Base-by-base conservation (phyloP, 2,888 invertebrate genomes). In the Allygus modestus region DNA sequence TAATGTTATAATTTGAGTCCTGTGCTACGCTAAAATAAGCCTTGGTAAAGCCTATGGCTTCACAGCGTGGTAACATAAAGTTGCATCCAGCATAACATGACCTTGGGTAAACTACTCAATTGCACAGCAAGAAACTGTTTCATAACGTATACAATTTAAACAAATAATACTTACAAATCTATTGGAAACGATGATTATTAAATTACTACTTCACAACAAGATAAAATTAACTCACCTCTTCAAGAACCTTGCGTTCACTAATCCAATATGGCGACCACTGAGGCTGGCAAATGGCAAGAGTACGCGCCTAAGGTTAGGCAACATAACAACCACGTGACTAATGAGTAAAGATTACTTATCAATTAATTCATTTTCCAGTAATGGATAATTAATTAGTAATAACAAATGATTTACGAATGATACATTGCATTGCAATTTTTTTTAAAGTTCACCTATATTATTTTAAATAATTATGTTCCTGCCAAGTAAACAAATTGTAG, bases 291-390 rank as follows among this genome's bases (percentile, higher is more conserved):
- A 17, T 31, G 65, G 31, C n/a, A 26, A 15, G 28, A 12, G 31
- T 28, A 65, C 65, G 58, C 31, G 65, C 65, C 28, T 2, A 65
- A 28, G 54, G 54, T 54, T 54, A 20, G 65, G 15, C 65, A 65
- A 65, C 65, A 26, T 65, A 28, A 65, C 65, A 65, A 31, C 65
- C 65, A 65, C 65, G 65, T 65, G 65, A 65, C 31, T 26, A 28
- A 4, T 58, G n/a, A 54, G 54, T 15, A 23, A 46, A 46, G 46
- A 46, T 46, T 17, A 46, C n/a, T 54, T 54, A 54, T 54, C 54
- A 54, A 54, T 46, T 46, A 12, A 12, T 17, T 46, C 46, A 46
- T 37, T 37, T 37, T 37, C 4, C 4, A 37, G 9, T 7, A 37
- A 9, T 7, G 4, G 37, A 4, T 9, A 4, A 37, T 37, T 37